A percentile compares a stretch with the other conserved stretches of the same genome.
phyloP scores from a whole-genome alignment of 2,113 vertebrate genomes.

The Larimichthys crocea region DNA sequence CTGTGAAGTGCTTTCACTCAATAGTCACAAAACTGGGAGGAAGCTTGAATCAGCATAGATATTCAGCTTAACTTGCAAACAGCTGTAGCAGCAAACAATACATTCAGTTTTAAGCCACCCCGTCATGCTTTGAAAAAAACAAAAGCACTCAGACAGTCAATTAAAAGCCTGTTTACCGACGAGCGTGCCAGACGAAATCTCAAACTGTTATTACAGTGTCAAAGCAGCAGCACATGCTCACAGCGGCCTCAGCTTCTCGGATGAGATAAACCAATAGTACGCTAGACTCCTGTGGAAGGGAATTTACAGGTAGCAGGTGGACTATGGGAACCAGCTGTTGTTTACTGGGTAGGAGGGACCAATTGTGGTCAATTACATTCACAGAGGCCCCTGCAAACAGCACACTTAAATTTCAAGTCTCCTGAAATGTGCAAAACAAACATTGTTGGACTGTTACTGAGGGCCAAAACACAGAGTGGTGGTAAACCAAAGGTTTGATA shows the following conservation, averaged over 20 bases:
- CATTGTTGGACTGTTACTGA: background rate
- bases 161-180: slow-evolving; percentile 31
- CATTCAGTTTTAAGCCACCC: slow-evolving; percentile 4
- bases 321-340: slow-evolving; percentile 67
- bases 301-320: slow-evolving; percentile 58
- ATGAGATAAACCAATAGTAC: slow-evolving; percentile 21
- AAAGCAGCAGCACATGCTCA: slow-evolving; percentile 16
- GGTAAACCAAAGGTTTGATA: background rate
- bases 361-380: slow-evolving; percentile 40
- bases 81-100: background rate
- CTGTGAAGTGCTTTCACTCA: background rate
- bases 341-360: slow-evolving; percentile 48
- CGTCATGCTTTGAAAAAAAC: slow-evolving; percentile 24
- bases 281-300: slow-evolving; percentile 24
- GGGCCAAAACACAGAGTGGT: background rate
- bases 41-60: slow-evolving; percentile 8
- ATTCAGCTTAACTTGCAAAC: background rate
- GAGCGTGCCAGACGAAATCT: background rate
- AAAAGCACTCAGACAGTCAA: slow-evolving; percentile 25
- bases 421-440: slow-evolving; percentile 31
- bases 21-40: background rate
- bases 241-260: background rate
- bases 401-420: slow-evolving; percentile 14
- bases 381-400: slow-evolving; percentile 29
- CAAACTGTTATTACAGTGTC: slow-evolving; percentile 54